Percentiles rank a stretch among this genome's conserved stretches.
These are phyloP conservation scores for Caenorhabditis virilis DNA, from an alignment of 2,888 invertebrate genomes.

Conservation along the genomic window DNA sequence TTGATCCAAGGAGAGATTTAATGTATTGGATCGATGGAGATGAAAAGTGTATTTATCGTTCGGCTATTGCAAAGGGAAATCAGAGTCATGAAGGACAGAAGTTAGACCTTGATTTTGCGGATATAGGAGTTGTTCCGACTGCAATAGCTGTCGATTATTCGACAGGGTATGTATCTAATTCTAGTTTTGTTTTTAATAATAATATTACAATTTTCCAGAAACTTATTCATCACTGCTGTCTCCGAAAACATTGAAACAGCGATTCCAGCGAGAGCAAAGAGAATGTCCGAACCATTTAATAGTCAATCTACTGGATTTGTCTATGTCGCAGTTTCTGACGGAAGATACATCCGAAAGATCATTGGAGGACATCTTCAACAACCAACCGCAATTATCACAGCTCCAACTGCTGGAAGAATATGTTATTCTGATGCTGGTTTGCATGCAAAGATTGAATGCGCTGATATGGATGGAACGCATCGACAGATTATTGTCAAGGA, in stretches of 20 bases:
- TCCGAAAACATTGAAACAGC: slow-evolving; percentile 28
- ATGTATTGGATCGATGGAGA: slow-evolving; percentile 89
- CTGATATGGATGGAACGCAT: slow-evolving; percentile 96
- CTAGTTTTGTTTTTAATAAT: background rate
- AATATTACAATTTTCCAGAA: slow-evolving; percentile 35
- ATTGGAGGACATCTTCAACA: slow-evolving; percentile 78
- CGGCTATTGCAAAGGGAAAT: slow-evolving; percentile 63
- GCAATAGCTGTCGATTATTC: slow-evolving; percentile 92
- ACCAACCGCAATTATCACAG: slow-evolving; percentile 79
- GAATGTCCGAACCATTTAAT: slow-evolving; percentile 59
- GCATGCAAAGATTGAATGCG: slow-evolving; percentile 87
- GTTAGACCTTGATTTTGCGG: slow-evolving; percentile 62
- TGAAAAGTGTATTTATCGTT: slow-evolving; percentile 45
- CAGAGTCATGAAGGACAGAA: slow-evolving; percentile 67
- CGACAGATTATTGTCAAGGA: slow-evolving; percentile 80
- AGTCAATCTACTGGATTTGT: slow-evolving; percentile 73
- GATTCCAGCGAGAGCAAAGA: slow-evolving; percentile 44
- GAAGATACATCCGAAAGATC: slow-evolving; percentile 75
- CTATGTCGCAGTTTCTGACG: slow-evolving; percentile 86
- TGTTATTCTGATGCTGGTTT: slow-evolving; percentile 93
- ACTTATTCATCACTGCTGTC: slow-evolving; percentile 61
- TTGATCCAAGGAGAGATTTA: slow-evolving; percentile 74
- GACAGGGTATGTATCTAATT: slow-evolving; percentile 73
- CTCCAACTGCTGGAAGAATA: slow-evolving; percentile 75
- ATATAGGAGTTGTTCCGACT: slow-evolving; percentile 75